These are phyloP conservation scores for Ischnura elegans DNA, from an alignment of 2,888 invertebrate species.

Conservation along the genomic window DNA sequence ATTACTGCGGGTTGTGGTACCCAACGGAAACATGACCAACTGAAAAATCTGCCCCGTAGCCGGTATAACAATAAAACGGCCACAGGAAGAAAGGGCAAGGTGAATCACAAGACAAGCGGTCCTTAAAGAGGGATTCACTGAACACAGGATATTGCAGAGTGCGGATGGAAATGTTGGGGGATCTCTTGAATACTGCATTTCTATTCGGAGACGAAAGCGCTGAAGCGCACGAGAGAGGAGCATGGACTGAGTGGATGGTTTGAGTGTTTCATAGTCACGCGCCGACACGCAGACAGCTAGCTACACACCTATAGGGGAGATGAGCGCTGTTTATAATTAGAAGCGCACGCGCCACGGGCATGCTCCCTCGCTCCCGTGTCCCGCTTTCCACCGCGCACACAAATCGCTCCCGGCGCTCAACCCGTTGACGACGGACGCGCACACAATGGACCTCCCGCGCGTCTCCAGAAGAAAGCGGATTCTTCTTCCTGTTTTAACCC, in stretches of 20 bases:
- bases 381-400: not conserved
- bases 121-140: not conserved
- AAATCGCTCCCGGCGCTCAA: not conserved
- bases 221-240: not conserved
- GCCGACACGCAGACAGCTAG: not conserved
- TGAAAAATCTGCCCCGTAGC: no score
- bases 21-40: no score
- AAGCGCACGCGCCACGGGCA: not conserved
- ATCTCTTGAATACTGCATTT: not conserved
- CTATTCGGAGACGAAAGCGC: not conserved
- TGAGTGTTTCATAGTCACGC: not conserved
- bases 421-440: not conserved
- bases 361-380: not conserved
- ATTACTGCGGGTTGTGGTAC: no score
- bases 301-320: not conserved
- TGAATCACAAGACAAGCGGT: not conserved
- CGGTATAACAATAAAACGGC: not conserved
- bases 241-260: not conserved
- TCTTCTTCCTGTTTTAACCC: no score
- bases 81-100: not conserved
- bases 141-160: not conserved
- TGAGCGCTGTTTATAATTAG: not conserved
- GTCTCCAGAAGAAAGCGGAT: no score
- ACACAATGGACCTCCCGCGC: no score
- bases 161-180: not conserved